Evolutionary conservation across 2,113 vertebrate species (phyloP).

Genomic region (Prunella fulvescens): DNA sequence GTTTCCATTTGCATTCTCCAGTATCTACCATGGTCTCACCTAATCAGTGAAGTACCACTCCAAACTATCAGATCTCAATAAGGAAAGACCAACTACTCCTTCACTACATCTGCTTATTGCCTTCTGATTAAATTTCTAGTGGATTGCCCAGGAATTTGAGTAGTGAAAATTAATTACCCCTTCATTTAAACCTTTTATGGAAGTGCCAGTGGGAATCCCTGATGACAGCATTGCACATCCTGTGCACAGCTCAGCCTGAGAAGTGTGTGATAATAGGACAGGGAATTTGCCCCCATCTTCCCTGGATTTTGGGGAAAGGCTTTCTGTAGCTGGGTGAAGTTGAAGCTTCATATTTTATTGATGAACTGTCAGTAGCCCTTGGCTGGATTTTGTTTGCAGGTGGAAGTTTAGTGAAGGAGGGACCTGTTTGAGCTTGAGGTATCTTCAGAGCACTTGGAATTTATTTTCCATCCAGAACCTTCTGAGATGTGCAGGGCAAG

Average conservation of each 20-base stretch:
- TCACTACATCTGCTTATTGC: neutral
- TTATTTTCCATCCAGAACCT: neutral
- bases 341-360: neutral
- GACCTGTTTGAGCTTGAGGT: neutral
- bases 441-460: neutral
- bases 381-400: neutral
- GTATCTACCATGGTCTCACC: neutral
- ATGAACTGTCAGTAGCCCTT: neutral
- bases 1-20: neutral
- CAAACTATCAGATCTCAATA: neutral
- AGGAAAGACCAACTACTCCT: neutral
- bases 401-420: neutral
- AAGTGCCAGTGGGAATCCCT: neutral
- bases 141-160: slow-evolving; percentile 22
- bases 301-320: neutral
- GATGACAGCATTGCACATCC: neutral
- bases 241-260: neutral
- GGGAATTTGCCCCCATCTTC: neutral
- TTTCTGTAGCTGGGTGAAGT: neutral
- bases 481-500: neutral
- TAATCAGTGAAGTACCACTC: neutral
- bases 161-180: slow-evolving; percentile 8
- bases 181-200: neutral
- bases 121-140: slow-evolving; percentile 48
- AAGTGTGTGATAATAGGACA: neutral